Base-by-base conservation (phyloP, 2,797 vertebrate species). In the Chaunax sp. region DNA sequence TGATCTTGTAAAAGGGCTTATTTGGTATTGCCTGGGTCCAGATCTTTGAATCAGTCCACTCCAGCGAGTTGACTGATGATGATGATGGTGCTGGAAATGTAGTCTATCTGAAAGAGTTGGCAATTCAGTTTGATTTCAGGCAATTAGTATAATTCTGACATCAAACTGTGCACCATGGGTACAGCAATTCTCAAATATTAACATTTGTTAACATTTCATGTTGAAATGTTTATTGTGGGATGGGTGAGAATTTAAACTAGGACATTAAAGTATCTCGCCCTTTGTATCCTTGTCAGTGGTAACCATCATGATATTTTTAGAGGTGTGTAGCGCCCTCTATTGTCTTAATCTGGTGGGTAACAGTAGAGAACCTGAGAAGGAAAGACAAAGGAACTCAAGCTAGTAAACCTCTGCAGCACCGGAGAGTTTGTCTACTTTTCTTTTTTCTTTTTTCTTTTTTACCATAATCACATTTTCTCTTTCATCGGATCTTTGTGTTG, bases 271-370 rank as follows among this genome's bases (percentile, higher is more conserved):
- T 3, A 6, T 77, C 60, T 43, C 25, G n/a, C 55, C 38, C 46
- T n/a, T 22, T 40, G 15, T 33, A 15, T 20, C 30, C 3, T 20
- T 6, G 13, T 46, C 6, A 7, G 25, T 47, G 5, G 30, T 6
- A 54, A 41, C 9, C 22, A 35, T 25, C 3, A 10, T 38, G 16
- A 30, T 19, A 41, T 35, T 59, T 62, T 52, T 18, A 40, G 22
- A 78, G 65, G 71, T 56, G 47, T 68, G 3, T 47, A 78, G 71
- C 44, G 12, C 74, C 83, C 63, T 76, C 79, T 84, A 19, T 41
- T 66, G 78, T 30, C 52, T 46, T n/a, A n/a, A 4, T 58, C 0
- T 47, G 6, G 6, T 43, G 3, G 2, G 28, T 41, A 45, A 38
- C 20, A 28, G 14, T 40, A 2, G 12, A 37, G 6, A 65, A n/a